phyloP scores from a whole-genome alignment of 2,888 invertebrate species.

The Rhodophaea formosa region DNA sequence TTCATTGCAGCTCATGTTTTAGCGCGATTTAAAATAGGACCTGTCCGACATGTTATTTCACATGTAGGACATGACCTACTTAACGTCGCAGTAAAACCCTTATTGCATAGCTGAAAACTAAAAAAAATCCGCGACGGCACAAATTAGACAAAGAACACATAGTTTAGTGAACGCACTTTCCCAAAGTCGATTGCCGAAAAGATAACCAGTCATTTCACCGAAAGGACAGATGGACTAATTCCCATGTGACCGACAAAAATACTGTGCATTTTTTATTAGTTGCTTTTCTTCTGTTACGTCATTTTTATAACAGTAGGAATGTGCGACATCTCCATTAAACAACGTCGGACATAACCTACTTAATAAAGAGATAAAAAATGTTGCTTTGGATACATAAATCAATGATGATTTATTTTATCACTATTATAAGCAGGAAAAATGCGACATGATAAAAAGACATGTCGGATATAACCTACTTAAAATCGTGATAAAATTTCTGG shows the following conservation, averaged over 20 bases:
- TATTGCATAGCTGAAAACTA: neutral
- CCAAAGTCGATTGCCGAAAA: too few relatives aligned
- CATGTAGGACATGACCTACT: constrained; percentile 27
- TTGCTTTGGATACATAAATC: neutral
- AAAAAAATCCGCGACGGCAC: neutral
- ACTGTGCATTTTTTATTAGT: too few relatives aligned
- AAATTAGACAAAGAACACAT: neutral
- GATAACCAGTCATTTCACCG: too few relatives aligned
- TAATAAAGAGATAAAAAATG: neutral
- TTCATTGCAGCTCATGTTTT: too few relatives aligned
- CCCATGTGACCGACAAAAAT: too few relatives aligned
- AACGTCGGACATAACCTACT: constrained; percentile 5
- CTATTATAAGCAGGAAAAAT: neutral
- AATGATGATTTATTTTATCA: neutral
- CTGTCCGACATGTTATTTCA: neutral
- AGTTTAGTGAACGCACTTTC: too few relatives aligned
- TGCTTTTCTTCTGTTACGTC: neutral
- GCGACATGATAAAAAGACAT: neutral
- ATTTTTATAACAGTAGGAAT: neutral
- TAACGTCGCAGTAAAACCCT: constrained; percentile 26
- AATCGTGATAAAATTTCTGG: neutral
- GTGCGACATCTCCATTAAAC: neutral
- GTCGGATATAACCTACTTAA: constrained; percentile 18
- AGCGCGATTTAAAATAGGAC: constrained; percentile 15
- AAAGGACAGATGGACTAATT: too few relatives aligned